A percentile compares a stretch with the other conserved stretches of the same genome.
phyloP scores from a whole-genome alignment of 2,888 invertebrate species.

The Dastarcus helophoroides region DNA sequence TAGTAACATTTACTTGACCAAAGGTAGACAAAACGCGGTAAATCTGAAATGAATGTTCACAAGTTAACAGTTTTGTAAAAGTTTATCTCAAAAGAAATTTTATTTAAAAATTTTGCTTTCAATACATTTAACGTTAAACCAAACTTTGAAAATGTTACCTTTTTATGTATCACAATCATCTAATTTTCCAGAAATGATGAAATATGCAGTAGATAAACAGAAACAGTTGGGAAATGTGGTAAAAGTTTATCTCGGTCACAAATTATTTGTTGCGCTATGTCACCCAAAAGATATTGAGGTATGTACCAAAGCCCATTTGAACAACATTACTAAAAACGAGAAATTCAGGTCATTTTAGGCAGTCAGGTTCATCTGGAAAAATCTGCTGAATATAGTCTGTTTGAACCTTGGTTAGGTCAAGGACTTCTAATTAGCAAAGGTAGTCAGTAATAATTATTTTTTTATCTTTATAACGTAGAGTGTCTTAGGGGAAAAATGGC shows the following conservation, averaged over 20 bases:
- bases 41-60: too few species aligned
- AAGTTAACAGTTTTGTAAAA: too few species aligned
- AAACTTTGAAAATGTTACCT: too few species aligned
- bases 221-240: slow-evolving; percentile 10
- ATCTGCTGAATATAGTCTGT: slow-evolving; percentile 31
- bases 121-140: too few species aligned
- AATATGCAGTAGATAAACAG: too few species aligned
- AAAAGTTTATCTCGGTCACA: slow-evolving; percentile 16
- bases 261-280: slow-evolving; percentile 15
- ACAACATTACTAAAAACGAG: not conserved
- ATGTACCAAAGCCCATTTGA: slow-evolving; percentile 6
- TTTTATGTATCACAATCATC: too few species aligned
- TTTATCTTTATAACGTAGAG: slow-evolving; percentile 4
- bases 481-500: slow-evolving; percentile 39
- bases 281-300: slow-evolving; percentile 19
- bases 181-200: too few species aligned
- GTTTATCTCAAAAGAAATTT: too few species aligned
- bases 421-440: slow-evolving; percentile 35
- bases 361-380: slow-evolving; percentile 33
- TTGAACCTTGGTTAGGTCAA: slow-evolving; percentile 36
- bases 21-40: too few species aligned
- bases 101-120: too few species aligned
- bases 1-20: too few species aligned
- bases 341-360: slow-evolving; percentile 25
- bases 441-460: slow-evolving; percentile 13